Evolutionary conservation across 2,888 invertebrate genomes (phyloP), one percentile per base, ranked within the genome.

Genomic region (Cephalotes varians): DNA sequence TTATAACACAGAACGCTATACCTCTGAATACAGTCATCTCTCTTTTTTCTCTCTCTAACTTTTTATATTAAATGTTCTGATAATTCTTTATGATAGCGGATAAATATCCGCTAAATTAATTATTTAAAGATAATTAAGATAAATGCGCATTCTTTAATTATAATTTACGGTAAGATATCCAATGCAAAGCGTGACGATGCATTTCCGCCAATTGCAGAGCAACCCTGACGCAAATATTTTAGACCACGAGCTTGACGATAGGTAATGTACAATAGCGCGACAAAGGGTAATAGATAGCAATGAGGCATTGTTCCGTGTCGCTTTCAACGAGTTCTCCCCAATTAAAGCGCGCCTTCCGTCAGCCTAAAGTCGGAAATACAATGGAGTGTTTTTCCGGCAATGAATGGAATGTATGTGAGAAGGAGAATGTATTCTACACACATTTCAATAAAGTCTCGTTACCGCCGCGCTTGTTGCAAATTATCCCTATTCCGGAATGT

Each of bases 241-340:
- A 18, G 40, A 47, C 34, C 47, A 5, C 44, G n/a, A 37, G 56
- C 25, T 44, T 77, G 77, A 44, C 40, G 77, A 58, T 79, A 44
- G 56, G 34, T n/a, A 25, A 40, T 12, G 34, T 65, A 80, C 74
- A 79, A 84, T 69, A 64, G 74, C 64, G 62, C 47, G 73, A 86
- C 82, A 72, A 84, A 84, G 81, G 54, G 54, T 77, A 80, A 80
- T 67, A 82, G 71, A 80, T 85, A 79, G 67, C 74, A 60, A 71
- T 47, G 67, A 80, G 64, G 81, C 73, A 84, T 84, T 77, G 84
- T 85, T 56, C 51, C 54, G 49, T 37, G 81, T 65, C 54, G 79
- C 58, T 83, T 81, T 83, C 81, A 80, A 83, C 76, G 72, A 67
- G 76, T 83, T 76, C 0, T 18, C 9, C 15, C 64, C 85, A 85